Conservation (phyloP, 2,888 invertebrate genomes). For the Drosophila pullipes region DNA sequence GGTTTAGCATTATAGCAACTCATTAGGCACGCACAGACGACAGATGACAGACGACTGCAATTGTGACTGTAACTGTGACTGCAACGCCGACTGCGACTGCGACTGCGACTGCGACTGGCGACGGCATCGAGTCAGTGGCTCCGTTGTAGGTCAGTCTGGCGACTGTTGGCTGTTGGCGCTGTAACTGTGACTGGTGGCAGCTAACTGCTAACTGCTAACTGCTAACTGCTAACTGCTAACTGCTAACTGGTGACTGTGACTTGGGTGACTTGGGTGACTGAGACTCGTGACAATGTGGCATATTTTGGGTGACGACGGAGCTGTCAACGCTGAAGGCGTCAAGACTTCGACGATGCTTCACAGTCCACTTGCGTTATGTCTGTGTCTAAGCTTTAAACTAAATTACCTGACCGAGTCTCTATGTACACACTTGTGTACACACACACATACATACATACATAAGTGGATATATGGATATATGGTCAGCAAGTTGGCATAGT, state of each 20-base stretch:
- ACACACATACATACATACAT: neutral
- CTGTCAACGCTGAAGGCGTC: slow-evolving; percentile 37
- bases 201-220: neutral
- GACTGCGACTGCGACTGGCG: neutral
- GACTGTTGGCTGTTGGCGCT: slow-evolving; percentile 15
- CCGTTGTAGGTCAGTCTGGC: slow-evolving; percentile 21
- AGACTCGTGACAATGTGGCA: neutral
- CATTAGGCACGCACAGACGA: slow-evolving; percentile 79
- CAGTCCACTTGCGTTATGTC: slow-evolving; percentile 51
- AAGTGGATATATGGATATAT: slow-evolving; percentile 18
- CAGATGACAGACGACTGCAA: slow-evolving; percentile 51
- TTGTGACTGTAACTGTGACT: slow-evolving; percentile 29
- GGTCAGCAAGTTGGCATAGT: slow-evolving; percentile 40
- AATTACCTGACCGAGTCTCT: slow-evolving; percentile 57
- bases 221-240: neutral
- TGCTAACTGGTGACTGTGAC: neutral
- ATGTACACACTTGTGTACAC: slow-evolving; percentile 8
- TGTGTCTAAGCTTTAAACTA: slow-evolving; percentile 66
- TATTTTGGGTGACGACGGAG: slow-evolving; percentile 11
- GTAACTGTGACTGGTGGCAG: slow-evolving; percentile 6
- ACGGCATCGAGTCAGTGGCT: slow-evolving; percentile 7
- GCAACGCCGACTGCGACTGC: slow-evolving; percentile 10
- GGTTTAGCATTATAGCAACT: slow-evolving; percentile 73
- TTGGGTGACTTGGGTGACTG: neutral
- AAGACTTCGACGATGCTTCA: slow-evolving; percentile 33